These are phyloP conservation scores for Ectemnius continuus DNA, from an alignment of 2,888 invertebrate genomes.

Conservation along the genomic window DNA sequence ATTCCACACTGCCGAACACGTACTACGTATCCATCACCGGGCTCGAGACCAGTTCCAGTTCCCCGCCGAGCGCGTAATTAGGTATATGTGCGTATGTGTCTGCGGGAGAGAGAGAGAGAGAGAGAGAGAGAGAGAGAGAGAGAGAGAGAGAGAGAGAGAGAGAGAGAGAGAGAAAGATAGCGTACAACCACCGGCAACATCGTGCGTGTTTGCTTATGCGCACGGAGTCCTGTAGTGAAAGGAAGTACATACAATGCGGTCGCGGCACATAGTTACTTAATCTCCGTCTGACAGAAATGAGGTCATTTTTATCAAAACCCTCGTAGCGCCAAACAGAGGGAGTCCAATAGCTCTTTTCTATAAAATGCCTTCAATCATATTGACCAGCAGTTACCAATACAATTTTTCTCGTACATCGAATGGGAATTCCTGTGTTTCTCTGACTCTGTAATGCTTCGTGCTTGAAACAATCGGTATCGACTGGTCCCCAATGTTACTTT, in stretches of 20 bases:
- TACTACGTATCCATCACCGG: background rate
- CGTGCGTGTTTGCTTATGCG: conserved; percentile 47
- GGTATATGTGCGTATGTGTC: background rate
- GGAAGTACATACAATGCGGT: conserved; percentile 62
- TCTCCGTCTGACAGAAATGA: conserved; percentile 72
- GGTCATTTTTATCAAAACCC: conserved; percentile 70
- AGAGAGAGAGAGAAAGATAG: background rate
- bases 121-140: conserved; percentile 12
- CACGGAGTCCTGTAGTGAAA: conserved; percentile 64
- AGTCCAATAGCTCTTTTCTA: conserved; percentile 1
- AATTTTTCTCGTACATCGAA: too few species aligned
- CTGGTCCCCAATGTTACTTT: too few species aligned
- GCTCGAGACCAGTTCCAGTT: background rate
- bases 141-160: background rate
- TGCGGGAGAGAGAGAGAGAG: background rate
- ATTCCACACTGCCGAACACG: background rate
- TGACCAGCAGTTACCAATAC: too few species aligned
- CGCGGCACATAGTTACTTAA: conserved; percentile 69
- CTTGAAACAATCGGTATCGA: too few species aligned
- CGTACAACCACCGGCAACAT: conserved; percentile 9
- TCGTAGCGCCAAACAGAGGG: conserved; percentile 28
- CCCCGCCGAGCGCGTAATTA: background rate
- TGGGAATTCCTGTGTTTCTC: too few species aligned
- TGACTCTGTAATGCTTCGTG: too few species aligned
- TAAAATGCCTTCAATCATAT: background rate